A percentile compares a stretch with the other conserved stretches of the same genome.
Evolutionary conservation across 2,888 invertebrate genomes (phyloP).

Genomic region (Beris chalybata): DNA sequence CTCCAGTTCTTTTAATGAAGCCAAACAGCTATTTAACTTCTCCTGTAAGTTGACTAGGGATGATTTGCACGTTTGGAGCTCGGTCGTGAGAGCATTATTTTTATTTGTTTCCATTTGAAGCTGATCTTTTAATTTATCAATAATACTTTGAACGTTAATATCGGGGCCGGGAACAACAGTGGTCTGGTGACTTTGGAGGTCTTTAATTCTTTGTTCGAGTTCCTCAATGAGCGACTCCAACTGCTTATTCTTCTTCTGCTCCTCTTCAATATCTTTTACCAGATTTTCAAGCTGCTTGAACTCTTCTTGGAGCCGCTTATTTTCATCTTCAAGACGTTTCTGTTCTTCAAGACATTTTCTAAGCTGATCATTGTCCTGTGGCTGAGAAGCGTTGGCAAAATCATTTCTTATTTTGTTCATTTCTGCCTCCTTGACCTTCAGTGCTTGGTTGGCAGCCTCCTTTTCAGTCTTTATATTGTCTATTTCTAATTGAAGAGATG

Average conservation of each 20-base stretch:
- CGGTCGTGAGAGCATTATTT: slow-evolving; percentile 27
- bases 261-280: slow-evolving; percentile 45
- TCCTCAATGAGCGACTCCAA: slow-evolving; percentile 34
- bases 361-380: neutral
- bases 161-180: neutral
- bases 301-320: slow-evolving; percentile 18
- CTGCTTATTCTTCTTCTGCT: slow-evolving; percentile 41
- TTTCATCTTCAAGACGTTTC: slow-evolving; percentile 11
- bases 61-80: neutral
- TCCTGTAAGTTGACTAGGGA: neutral
- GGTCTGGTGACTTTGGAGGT: slow-evolving; percentile 3
- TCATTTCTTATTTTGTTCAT: neutral
- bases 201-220: slow-evolving; percentile 32
- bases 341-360: neutral
- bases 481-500: neutral
- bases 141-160: slow-evolving; percentile 1
- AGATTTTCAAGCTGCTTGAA: slow-evolving; percentile 28
- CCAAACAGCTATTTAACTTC: slow-evolving; percentile 7
- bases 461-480: slow-evolving; percentile 14
- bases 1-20: neutral
- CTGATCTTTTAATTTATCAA: slow-evolving; percentile 30
- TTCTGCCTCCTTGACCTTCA: neutral
- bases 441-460: slow-evolving; percentile 3
- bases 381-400: neutral
- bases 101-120: slow-evolving; percentile 23